Conservation (phyloP, 2,797 vertebrate genomes). For the Tiaroga cobitis region DNA sequence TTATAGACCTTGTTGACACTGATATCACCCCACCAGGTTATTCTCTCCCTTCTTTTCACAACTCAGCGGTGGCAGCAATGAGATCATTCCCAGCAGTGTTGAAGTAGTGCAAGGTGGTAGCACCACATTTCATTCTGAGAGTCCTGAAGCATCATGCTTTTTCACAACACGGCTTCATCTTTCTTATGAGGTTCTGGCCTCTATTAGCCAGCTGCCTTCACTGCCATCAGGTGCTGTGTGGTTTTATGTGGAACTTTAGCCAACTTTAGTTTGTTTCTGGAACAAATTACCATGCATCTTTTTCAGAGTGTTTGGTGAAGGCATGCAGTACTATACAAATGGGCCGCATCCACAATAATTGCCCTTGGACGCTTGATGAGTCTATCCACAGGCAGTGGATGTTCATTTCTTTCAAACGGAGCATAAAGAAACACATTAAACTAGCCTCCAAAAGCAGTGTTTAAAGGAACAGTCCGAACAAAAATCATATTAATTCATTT, state of each 20-base stretch:
- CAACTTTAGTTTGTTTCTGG: conserved; percentile 15
- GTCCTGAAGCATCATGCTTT: background rate
- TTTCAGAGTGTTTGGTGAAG: conserved; percentile 6
- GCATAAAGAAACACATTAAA: conserved; percentile 2
- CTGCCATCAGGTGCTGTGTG: conserved; percentile 2
- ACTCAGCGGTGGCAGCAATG: background rate
- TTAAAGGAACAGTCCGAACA: background rate
- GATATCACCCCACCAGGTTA: background rate
- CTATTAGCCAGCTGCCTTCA: conserved; percentile 34
- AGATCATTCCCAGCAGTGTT: conserved; percentile 3
- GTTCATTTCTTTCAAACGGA: conserved; percentile 20
- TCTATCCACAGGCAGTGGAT: conserved; percentile 24
- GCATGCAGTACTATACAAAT: conserved; percentile 18
- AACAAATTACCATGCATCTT: background rate
- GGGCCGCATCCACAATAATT: conserved; percentile 26
- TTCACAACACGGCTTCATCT: background rate
- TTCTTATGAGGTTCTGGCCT: conserved; percentile 28
- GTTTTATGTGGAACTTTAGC: conserved; percentile 4
- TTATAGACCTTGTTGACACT: background rate
- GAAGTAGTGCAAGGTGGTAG: background rate
- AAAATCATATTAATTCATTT: background rate
- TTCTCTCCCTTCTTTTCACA: conserved; percentile 9
- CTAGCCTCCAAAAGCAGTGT: background rate
- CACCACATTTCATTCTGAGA: conserved; percentile 10
- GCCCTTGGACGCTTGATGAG: conserved; percentile 23